Base-by-base conservation (phyloP, 2,797 vertebrate genomes). In the Diplodus sargus region DNA sequence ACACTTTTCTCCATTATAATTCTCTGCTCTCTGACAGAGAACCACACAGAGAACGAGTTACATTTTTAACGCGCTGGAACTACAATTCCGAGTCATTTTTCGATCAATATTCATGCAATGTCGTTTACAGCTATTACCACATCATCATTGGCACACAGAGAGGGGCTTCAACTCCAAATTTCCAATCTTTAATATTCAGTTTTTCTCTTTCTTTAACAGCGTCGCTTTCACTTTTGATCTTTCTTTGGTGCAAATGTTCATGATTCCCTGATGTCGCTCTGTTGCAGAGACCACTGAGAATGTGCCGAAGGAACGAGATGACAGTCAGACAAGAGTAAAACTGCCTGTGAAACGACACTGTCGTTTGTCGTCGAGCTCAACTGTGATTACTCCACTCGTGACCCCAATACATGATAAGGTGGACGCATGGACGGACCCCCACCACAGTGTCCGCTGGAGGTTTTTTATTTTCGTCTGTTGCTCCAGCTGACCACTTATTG, bases 391-490 rank as follows among this genome's bases (percentile, higher is more conserved):
- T 28, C 54, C 3, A 48, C 42, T 51, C 23, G 34, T 42, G 18
- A 42, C 34, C 65, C 65, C 9, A 20, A 58, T 66, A 28, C 42
- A 70, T 18, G 1, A 74, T 59, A 6, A 77, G 58, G 23, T 53
- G 43, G 43, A 52, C 16, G 28, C 60, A 47, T 11, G 65, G 59
- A 42, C 42, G 78, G 17, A 58, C 23, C 58, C 16, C 28, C 28
- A 4, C 28, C 14, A 18, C 23, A n/a, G 45, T 52, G 34, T 5
- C 7, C 2, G 52, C 63, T 34, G 22, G 6, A 13, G 28, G 61
- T 49, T n/a, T 49, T n/a, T n/a, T 51, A 62, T 63, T 77, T 62
- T 34, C 81, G 90, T 92, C 85, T 89, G 89, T 90, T 92, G 87
- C 85, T 59, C 70, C 45, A 66, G 54, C 14, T 62, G 70, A 84